Evolutionary conservation across 2,797 vertebrate genomes (phyloP).

Genomic region (Alectoris magna): DNA sequence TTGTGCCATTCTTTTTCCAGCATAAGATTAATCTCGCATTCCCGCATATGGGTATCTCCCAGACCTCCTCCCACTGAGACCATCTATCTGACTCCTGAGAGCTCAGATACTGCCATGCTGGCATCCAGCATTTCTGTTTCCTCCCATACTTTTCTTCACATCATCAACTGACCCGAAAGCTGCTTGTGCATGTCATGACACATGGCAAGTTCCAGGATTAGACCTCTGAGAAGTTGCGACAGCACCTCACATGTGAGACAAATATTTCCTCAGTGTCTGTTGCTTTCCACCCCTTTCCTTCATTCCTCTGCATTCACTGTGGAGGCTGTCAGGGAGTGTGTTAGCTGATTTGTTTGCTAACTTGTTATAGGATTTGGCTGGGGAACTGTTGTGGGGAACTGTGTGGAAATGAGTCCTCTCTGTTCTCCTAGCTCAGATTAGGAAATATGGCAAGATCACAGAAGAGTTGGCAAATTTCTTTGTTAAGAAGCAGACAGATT

Average conservation of each 20-base stretch:
- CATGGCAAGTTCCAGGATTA: neutral
- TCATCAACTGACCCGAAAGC: neutral
- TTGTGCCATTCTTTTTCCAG: neutral
- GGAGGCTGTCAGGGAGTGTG: accelerated
- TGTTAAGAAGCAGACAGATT: constrained; percentile 4
- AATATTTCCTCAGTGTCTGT: neutral
- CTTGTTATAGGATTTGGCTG: constrained; percentile 26
- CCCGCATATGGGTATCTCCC: neutral
- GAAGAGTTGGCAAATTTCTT: constrained; percentile 24
- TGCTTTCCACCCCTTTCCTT: neutral
- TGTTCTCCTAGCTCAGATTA: neutral
- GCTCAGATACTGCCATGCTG: neutral
- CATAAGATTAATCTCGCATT: neutral
- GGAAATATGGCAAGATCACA: neutral
- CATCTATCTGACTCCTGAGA: neutral
- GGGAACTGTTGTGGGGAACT: neutral
- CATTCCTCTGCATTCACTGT: neutral
- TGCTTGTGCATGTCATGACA: neutral
- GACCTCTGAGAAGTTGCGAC: neutral
- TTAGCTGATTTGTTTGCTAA: neutral
- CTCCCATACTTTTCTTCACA: neutral
- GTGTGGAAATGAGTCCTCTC: neutral
- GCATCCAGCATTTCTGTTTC: neutral
- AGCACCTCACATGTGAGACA: neutral
- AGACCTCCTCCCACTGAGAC: neutral